Evolutionary conservation across 2,797 vertebrate genomes (phyloP).

Genomic region (Xerus rutilus): DNA sequence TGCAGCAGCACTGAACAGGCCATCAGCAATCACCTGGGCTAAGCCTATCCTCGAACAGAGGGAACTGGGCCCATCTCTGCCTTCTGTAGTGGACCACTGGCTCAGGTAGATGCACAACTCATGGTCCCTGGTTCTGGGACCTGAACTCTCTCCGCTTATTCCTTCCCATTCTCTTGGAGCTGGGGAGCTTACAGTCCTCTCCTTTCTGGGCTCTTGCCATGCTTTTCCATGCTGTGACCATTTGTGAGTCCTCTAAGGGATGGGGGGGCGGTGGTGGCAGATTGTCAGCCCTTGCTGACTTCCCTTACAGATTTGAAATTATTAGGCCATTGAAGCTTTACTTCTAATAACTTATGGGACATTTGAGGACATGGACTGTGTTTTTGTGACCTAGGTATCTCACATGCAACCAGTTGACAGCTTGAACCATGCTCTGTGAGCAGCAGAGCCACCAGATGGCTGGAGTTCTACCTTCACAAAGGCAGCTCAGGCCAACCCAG

Average conservation of each 20-base stretch:
- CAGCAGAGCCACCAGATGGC: not conserved
- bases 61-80: not conserved
- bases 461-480: not conserved
- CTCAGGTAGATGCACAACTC: not conserved
- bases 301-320: not conserved
- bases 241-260: not conserved
- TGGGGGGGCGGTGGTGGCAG: not conserved
- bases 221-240: not conserved
- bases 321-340: not conserved
- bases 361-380: not conserved
- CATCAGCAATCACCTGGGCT: not conserved
- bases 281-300: not conserved
- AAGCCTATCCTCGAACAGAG: not conserved
- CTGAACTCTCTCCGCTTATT: not conserved
- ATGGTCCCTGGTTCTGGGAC: not conserved
- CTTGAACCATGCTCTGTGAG: not conserved
- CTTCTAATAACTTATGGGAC: not conserved
- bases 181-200: not conserved
- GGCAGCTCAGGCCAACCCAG: not conserved
- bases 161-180: not conserved
- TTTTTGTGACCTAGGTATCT: not conserved
- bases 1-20: not conserved
- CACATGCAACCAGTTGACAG: not conserved
- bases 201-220: not conserved
- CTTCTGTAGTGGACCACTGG: not conserved